phyloP scores from a whole-genome alignment of 2,113 vertebrate genomes.

The Callorhinus ursinus region DNA sequence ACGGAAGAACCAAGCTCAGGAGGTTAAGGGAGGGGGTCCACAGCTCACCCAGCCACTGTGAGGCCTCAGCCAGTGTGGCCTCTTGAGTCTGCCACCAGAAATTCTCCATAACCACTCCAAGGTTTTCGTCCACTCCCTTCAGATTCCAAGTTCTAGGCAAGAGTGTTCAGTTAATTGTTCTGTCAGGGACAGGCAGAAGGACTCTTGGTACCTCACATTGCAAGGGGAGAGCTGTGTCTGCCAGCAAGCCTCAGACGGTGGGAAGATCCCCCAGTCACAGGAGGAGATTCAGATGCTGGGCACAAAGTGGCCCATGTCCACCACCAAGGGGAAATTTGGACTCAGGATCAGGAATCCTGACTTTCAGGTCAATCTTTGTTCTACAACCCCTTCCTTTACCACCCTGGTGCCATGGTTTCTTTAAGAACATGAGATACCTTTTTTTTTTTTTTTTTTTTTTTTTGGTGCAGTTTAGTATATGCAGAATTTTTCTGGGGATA shows the following conservation, averaged over 20 bases:
- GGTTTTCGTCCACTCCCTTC: neutral
- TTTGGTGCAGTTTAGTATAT: neutral
- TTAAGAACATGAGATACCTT: neutral
- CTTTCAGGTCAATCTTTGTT: slow-evolving; percentile 12
- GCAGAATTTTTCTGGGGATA: neutral
- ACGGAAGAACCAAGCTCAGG: neutral
- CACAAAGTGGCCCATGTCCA: neutral
- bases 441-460: neutral
- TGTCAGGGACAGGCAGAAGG: neutral
- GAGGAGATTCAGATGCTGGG: neutral
- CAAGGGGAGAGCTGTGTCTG: neutral
- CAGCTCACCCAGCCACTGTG: neutral
- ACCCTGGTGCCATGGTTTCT: neutral
- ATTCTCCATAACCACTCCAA: neutral
- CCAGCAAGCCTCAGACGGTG: neutral
- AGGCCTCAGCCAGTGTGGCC: too few relatives aligned
- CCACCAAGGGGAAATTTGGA: neutral
- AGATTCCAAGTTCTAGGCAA: neutral
- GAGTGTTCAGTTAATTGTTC: neutral
- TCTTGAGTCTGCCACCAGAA: neutral
- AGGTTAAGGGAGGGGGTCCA: neutral
- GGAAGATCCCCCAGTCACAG: neutral
- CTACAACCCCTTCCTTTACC: neutral
- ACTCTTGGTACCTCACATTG: neutral
- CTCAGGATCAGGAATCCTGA: neutral